These are phyloP conservation scores for Erythrolamprus reginae DNA, from an alignment of 2,113 vertebrate species.

Conservation along the genomic window DNA sequence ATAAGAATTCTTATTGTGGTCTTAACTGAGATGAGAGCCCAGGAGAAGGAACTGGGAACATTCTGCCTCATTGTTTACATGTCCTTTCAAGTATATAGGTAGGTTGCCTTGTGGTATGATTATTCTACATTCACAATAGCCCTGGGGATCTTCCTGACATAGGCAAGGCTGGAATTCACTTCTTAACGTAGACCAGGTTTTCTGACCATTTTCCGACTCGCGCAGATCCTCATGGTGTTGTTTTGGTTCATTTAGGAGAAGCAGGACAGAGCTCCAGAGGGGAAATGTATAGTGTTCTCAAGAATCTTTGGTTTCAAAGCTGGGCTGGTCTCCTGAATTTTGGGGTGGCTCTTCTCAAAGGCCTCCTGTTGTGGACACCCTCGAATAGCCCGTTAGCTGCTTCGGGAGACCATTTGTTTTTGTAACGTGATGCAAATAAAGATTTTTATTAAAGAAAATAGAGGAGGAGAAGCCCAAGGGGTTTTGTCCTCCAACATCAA, in stretches of 20 bases:
- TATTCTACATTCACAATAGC: conserved; percentile 37
- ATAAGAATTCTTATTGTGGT: conserved; percentile 34
- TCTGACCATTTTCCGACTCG: conserved; percentile 49
- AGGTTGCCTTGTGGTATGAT: conserved; percentile 41
- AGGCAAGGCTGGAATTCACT: conserved; percentile 33
- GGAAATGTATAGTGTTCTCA: conserved; percentile 59
- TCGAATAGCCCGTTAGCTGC: conserved; percentile 38
- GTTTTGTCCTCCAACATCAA: conserved; percentile 25
- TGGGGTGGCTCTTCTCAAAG: conserved; percentile 55
- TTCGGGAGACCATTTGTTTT: conserved; percentile 49
- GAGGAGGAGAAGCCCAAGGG: conserved; percentile 15
- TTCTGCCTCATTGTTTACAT: conserved; percentile 34
- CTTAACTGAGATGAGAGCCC: conserved; percentile 36
- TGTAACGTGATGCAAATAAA: conserved; percentile 52
- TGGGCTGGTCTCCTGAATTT: conserved; percentile 48
- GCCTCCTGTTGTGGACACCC: conserved; percentile 54
- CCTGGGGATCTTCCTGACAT: conserved; percentile 32
- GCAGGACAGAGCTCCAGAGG: conserved; percentile 39
- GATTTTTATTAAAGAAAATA: conserved; percentile 63
- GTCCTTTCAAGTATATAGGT: conserved; percentile 29
- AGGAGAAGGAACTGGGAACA: conserved; percentile 18
- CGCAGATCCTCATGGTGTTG: conserved; percentile 38
- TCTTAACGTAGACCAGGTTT: conserved; percentile 53
- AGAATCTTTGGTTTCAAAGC: conserved; percentile 65
- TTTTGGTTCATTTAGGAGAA: conserved; percentile 59